These are phyloP conservation scores for human (Homo sapiens) DNA, from an alignment of 2,113 vertebrate genomes.

Conservation along the genomic window GRCh38 chr2:85713501-85714000, in stretches of 20 bases:
- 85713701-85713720: slow-evolving; percentile 5
- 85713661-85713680: slow-evolving; percentile 72
- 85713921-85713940: neutral
- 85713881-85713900: neutral
- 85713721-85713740: neutral
- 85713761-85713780: neutral
- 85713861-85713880: neutral
- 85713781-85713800: neutral
- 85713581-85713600: slow-evolving; percentile 71
- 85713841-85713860: neutral
- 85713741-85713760: neutral
- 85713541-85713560: slow-evolving; percentile 55
- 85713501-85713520: neutral
- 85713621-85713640: slow-evolving; percentile 69
- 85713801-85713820: neutral
- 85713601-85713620: slow-evolving; percentile 74
- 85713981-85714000: neutral
- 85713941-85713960: neutral
- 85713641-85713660: slow-evolving; percentile 62
- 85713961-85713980: neutral
- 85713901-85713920: neutral
- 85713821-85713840: neutral
- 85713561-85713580: neutral
- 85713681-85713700: slow-evolving; percentile 37
- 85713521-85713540: slow-evolving; percentile 64